A percentile compares a stretch with the other conserved stretches of the same genome.
phyloP scores from a whole-genome alignment of 2,888 invertebrate species.

The Hecatera dysodea region DNA sequence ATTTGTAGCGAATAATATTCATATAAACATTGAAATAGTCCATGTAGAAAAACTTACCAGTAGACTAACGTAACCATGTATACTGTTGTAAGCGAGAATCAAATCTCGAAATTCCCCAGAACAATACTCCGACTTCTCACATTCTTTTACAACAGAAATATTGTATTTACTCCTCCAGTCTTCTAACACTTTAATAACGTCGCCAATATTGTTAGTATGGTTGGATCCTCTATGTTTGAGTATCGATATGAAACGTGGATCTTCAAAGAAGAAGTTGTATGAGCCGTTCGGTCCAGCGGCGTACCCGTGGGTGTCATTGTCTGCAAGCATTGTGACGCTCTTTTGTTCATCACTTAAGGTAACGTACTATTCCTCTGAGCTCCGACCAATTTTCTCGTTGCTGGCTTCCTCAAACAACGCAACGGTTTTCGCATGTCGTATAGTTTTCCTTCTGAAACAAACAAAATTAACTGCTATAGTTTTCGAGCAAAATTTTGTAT shows the following conservation, averaged over 20 bases:
- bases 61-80: slow-evolving; percentile 96
- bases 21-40: background rate
- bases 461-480: slow-evolving; percentile 26
- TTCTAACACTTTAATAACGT: slow-evolving; percentile 82
- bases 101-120: slow-evolving; percentile 91
- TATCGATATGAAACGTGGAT: slow-evolving; percentile 80
- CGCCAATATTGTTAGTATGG: slow-evolving; percentile 77
- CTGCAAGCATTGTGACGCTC: slow-evolving; percentile 79
- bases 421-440: slow-evolving; percentile 58
- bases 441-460: slow-evolving; percentile 49
- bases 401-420: slow-evolving; percentile 7
- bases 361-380: slow-evolving; percentile 23
- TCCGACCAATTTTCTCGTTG: slow-evolving; percentile 33
- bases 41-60: slow-evolving; percentile 90
- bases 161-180: slow-evolving; percentile 83
- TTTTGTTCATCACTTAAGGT: slow-evolving; percentile 81
- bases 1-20: slow-evolving; percentile 2
- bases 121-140: slow-evolving; percentile 89
- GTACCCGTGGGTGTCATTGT: slow-evolving; percentile 76
- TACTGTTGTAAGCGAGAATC: slow-evolving; percentile 92
- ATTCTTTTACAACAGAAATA: slow-evolving; percentile 83
- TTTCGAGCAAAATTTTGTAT: background rate
- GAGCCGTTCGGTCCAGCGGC: slow-evolving; percentile 70
- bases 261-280: slow-evolving; percentile 78
- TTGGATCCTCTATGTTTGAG: slow-evolving; percentile 79